phyloP scores from a whole-genome alignment of 2,797 vertebrate genomes.

The Cetoscarus ocellatus region DNA sequence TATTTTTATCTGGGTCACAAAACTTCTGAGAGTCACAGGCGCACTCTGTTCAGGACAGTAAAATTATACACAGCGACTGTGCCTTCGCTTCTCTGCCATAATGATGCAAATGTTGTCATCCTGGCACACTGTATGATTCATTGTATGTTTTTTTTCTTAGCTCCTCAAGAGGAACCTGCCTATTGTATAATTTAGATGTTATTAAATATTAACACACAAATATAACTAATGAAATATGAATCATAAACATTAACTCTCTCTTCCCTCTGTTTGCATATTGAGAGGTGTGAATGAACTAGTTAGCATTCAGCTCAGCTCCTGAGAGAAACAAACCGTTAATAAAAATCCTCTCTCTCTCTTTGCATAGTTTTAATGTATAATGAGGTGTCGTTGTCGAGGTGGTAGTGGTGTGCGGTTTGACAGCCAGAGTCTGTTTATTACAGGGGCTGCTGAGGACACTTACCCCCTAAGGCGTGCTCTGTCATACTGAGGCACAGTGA shows the following conservation, averaged over 20 bases:
- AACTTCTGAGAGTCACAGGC: background rate
- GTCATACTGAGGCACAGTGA: slow-evolving; percentile 99
- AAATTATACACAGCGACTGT: background rate
- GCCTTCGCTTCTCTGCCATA: background rate
- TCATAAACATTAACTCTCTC: slow-evolving; percentile 13
- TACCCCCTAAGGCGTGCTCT: slow-evolving; percentile 97
- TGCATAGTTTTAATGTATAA: background rate
- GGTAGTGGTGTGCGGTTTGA: slow-evolving; percentile 28
- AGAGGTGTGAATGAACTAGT: slow-evolving; percentile 10
- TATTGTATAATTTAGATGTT: slow-evolving; percentile 20
- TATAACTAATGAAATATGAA: slow-evolving; percentile 18
- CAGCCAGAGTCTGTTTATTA: slow-evolving; percentile 25
- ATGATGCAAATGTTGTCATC: slow-evolving; percentile 10
- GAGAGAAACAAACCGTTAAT: background rate
- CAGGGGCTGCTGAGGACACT: slow-evolving; percentile 64
- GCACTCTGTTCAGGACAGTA: background rate
- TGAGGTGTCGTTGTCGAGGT: slow-evolving; percentile 8
- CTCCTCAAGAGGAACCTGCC: background rate
- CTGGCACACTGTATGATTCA: background rate
- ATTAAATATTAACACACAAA: slow-evolving; percentile 31
- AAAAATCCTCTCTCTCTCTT: slow-evolving; percentile 7
- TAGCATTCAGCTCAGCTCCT: background rate
- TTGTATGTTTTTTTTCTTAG: background rate
- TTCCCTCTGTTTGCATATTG: slow-evolving; percentile 2
- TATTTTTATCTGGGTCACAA: background rate